Conservation (phyloP, 2,797 vertebrate genomes). For the Enteromius treurensis region DNA sequence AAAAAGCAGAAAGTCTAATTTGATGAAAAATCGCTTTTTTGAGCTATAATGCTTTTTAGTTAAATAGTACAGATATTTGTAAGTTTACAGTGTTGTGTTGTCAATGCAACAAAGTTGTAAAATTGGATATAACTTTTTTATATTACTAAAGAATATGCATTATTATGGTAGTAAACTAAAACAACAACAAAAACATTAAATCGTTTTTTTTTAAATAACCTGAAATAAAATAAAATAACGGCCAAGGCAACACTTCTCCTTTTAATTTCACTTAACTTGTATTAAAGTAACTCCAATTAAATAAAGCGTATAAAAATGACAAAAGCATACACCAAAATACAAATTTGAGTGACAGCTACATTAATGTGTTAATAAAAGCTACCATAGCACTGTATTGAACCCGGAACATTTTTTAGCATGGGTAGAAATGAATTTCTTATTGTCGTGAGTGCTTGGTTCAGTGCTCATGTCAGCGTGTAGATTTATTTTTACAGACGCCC, state of each 20-base stretch:
- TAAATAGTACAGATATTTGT: not conserved
- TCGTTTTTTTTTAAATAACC: not conserved
- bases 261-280: not conserved
- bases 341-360: not conserved
- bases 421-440: conserved; percentile 25
- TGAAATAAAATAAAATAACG: not conserved
- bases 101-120: not conserved
- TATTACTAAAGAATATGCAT: not conserved
- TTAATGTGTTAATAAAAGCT: not conserved
- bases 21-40: not conserved
- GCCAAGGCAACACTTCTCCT: not conserved
- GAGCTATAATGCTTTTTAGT: not conserved
- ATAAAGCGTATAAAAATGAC: not conserved
- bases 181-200: not conserved
- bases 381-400: not conserved
- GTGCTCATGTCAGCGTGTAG: conserved; percentile 5
- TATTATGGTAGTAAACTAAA: not conserved
- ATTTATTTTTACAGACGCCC: not conserved
- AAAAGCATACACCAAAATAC: not conserved
- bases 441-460: not conserved
- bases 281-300: not conserved
- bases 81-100: not conserved
- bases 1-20: not conserved
- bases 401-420: not conserved
- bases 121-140: not conserved